Conservation (phyloP, 2,888 invertebrate genomes). For the Apamea epomidion region DNA sequence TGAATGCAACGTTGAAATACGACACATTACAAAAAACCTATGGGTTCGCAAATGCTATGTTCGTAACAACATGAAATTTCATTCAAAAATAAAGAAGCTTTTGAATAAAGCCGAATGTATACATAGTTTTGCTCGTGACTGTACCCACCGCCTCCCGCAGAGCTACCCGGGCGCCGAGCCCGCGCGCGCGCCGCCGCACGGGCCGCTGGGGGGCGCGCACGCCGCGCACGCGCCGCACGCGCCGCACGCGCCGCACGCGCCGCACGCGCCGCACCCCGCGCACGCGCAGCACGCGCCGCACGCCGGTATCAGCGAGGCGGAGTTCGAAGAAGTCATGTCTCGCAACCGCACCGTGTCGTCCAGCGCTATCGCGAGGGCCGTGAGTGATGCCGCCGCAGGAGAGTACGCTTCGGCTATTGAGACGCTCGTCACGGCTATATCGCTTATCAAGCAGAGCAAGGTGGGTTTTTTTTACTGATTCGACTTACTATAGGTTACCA, state of each 20-base stretch:
- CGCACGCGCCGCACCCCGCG: slow-evolving; percentile 72
- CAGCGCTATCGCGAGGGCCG: slow-evolving; percentile 98
- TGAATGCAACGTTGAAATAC: too few species aligned
- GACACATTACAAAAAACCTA: too few species aligned
- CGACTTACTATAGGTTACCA: background rate
- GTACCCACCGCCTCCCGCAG: slow-evolving; percentile 55
- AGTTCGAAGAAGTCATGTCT: slow-evolving; percentile 98
- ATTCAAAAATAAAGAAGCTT: too few species aligned
- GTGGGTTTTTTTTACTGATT: slow-evolving; percentile 73
- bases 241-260: slow-evolving; percentile 70
- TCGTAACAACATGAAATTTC: too few species aligned
- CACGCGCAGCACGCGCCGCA: slow-evolving; percentile 74
- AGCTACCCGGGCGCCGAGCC: slow-evolving; percentile 76
- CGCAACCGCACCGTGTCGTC: slow-evolving; percentile 99
- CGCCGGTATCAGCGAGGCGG: slow-evolving; percentile 94
- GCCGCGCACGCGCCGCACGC: slow-evolving; percentile 60
- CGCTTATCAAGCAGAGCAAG: slow-evolving; percentile 99
- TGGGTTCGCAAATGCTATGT: too few species aligned
- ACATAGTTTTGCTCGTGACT: too few species aligned
- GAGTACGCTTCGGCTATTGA: slow-evolving; percentile 99
- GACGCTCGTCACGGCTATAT: slow-evolving; percentile 99
- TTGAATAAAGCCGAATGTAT: too few species aligned
- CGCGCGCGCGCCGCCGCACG: slow-evolving; percentile 66
- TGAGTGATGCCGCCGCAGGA: slow-evolving; percentile 99
- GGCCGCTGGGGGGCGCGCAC: slow-evolving; percentile 65